Evolutionary conservation across 2,888 invertebrate genomes (phyloP), one percentile per base, ranked within the genome.

Genomic region (Leucoma salicis): DNA sequence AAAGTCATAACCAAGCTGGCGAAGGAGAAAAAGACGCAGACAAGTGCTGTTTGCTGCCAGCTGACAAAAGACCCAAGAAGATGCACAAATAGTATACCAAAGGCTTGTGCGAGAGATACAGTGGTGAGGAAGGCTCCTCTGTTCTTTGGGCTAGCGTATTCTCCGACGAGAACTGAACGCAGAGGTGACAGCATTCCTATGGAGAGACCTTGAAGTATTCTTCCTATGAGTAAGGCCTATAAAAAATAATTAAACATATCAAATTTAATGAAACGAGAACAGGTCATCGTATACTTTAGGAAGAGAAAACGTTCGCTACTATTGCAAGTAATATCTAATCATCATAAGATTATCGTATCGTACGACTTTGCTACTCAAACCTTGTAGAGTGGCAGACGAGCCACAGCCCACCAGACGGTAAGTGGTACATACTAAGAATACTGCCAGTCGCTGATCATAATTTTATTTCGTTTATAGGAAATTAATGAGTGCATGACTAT

Each of bases 1-100:
- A 80, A 40, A 0, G 73, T 74, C 70, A 82, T 76, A 8, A 74
- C 43, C 6, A 92, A 67, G 21, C 91, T 84, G 5, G 82, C 59
- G 28, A 90, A 63, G 0, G 91, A 85, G 21, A 91, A 74, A 15
- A 72, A 50, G 1, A 83, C 75, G 46, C 88, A 87, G 13, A 91
- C 64, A 0, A 90, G 59, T 0, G 91, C 91, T 0, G 91, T 88
- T 10, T 72, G 70, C 55, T 90, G 78, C 92, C 92, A 93, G 29
- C 78, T 72, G 0, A 91, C 58, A 55, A 90, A 80, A 1, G 91
- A 91, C 0, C 94, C 94, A 1, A 93, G 61, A 0, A 89, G 66
- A 57, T 94, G 94, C 1, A 91, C 87, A 8, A 91, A 62, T 11
- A 93, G 82, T 18, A 93, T 91, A 2, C 93, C 93, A 14, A 87